These are phyloP conservation scores for Tenebrio molitor DNA, from an alignment of 1,140 invertebrate genomes.

Conservation along the genomic window DNA sequence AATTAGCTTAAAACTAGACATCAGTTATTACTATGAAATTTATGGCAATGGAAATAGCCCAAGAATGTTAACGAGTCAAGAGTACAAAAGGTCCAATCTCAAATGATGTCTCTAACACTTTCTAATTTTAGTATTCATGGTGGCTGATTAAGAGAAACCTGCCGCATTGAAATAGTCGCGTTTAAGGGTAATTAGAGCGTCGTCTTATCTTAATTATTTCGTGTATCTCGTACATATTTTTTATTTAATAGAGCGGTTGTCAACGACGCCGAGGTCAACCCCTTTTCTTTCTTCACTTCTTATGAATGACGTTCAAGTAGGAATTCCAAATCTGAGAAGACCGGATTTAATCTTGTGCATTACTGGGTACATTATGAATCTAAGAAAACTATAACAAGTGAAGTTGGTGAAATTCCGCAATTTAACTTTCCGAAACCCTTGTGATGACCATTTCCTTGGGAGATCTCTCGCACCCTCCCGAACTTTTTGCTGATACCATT, in stretches of 20 bases:
- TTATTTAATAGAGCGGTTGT: not conserved
- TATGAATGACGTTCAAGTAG: not conserved
- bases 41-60: too few relatives aligned
- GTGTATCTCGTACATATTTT: not conserved
- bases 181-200: not conserved
- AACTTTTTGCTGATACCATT: conserved; percentile 2
- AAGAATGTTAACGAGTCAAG: too few relatives aligned
- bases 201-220: not conserved
- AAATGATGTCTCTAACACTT: too few relatives aligned
- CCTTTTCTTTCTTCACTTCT: too few relatives aligned
- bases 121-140: not conserved
- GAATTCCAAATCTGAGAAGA: too few relatives aligned
- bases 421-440: not conserved
- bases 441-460: not conserved
- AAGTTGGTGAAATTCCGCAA: not conserved
- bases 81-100: too few relatives aligned
- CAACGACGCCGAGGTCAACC: not conserved
- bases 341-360: too few relatives aligned
- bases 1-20: too few relatives aligned
- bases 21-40: too few relatives aligned
- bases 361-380: too few relatives aligned
- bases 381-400: too few relatives aligned
- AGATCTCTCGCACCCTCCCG: not conserved
- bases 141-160: not conserved
- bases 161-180: not conserved